phyloP scores from a whole-genome alignment of 53 echinoderm and acorn worm genomes.

The Hippasteria phrygiana region DNA sequence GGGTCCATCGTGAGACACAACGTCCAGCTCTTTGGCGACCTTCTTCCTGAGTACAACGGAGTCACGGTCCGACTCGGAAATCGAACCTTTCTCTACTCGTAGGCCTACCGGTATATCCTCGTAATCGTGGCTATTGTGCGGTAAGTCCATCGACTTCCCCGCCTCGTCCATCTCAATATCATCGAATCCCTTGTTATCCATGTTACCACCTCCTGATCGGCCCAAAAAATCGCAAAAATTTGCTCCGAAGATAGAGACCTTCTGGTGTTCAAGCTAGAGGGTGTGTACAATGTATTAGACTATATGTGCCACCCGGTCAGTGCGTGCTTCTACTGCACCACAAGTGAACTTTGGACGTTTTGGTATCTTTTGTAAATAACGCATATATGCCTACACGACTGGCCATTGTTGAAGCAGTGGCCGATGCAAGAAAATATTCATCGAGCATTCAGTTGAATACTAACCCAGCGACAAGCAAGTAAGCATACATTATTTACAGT shows the following conservation, averaged over 20 bases:
- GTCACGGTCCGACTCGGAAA: background rate
- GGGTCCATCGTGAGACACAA: background rate
- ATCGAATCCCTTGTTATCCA: conserved; percentile 41
- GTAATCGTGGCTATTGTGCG: background rate
- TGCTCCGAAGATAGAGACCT: background rate
- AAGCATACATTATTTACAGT: background rate
- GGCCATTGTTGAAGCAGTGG: background rate
- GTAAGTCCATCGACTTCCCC: conserved; percentile 18
- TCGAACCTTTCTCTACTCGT: background rate
- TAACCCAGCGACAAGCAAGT: background rate
- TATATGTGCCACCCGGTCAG: too few relatives aligned
- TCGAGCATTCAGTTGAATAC: background rate
- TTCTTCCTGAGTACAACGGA: background rate
- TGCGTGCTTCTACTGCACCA: background rate
- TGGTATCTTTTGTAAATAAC: background rate
- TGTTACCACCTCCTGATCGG: background rate
- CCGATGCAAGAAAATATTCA: background rate
- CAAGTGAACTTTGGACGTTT: background rate
- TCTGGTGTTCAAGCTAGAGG: background rate
- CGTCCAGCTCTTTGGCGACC: background rate
- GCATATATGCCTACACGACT: background rate
- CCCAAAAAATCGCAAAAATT: background rate
- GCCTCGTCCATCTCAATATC: conserved; percentile 33
- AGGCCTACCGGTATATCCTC: too few relatives aligned
- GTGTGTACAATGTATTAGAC: too few relatives aligned